Evolutionary conservation across 2,113 vertebrate species (phyloP).

Genomic region (Pangasianodon gigas): DNA sequence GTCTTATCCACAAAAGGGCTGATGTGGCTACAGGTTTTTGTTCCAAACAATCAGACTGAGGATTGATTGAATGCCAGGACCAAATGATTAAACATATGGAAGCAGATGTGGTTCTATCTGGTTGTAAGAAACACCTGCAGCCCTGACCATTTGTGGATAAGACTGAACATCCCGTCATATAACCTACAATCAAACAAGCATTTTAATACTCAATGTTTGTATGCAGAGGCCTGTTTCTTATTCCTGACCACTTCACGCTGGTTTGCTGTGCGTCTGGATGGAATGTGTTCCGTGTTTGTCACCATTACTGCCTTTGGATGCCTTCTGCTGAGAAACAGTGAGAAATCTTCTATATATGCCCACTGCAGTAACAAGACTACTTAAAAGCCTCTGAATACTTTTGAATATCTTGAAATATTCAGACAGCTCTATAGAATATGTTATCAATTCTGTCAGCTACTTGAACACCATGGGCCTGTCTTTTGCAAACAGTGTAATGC

Average conservation of each 20-base stretch:
- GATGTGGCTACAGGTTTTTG: neutral
- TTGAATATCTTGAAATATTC: neutral
- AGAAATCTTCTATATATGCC: conserved; percentile 52
- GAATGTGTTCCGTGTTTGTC: conserved; percentile 91
- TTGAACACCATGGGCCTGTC: neutral
- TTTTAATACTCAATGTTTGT: conserved; percentile 11
- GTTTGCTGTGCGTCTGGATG: conserved; percentile 92
- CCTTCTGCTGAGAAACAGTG: conserved; percentile 83
- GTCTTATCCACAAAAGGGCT: neutral
- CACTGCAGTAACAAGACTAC: neutral
- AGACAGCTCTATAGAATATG: neutral
- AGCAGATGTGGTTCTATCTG: neutral
- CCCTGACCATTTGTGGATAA: neutral
- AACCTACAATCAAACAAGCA: neutral
- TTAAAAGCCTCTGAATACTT: neutral
- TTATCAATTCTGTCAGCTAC: neutral
- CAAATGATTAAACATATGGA: neutral
- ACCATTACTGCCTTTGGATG: conserved; percentile 83
- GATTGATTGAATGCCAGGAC: neutral
- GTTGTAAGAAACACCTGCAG: neutral
- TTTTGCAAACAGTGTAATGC: neutral
- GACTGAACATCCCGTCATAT: neutral
- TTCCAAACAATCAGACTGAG: neutral
- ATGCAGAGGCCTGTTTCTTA: conserved; percentile 90
- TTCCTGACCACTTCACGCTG: conserved; percentile 93